phyloP scores from a whole-genome alignment of 2,113 vertebrate genomes.

The Ciconia boyciana region DNA sequence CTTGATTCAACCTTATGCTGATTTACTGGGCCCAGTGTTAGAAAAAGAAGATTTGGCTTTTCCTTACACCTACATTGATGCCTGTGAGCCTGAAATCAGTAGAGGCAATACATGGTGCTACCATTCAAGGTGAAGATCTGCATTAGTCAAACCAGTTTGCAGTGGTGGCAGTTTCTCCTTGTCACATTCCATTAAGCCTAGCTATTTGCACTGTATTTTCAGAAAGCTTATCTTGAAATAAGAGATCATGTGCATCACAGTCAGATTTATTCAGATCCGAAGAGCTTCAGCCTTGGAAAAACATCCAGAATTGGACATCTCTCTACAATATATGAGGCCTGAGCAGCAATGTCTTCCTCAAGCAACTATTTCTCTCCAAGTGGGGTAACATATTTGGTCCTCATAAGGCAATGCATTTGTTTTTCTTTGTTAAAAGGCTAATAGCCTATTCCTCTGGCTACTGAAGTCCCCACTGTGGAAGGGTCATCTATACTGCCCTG shows the following conservation, averaged over 20 bases:
- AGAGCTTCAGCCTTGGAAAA: neutral
- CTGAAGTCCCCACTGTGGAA: neutral
- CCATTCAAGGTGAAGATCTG: neutral
- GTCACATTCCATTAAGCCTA: neutral
- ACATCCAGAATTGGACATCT: neutral
- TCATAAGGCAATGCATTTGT: neutral
- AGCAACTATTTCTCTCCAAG: neutral
- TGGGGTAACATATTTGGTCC: neutral
- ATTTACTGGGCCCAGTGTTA: neutral
- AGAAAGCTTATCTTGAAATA: neutral
- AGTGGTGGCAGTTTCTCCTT: neutral
- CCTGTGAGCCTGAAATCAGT: neutral
- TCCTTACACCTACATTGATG: neutral
- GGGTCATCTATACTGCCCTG: neutral
- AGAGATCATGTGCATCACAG: neutral
- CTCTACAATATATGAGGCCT: neutral
- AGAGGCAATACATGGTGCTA: neutral
- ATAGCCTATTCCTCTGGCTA: neutral
- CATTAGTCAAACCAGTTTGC: neutral
- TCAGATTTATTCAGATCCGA: neutral
- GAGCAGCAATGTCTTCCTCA: neutral
- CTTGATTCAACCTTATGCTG: rapidly evolving
- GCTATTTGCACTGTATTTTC: neutral
- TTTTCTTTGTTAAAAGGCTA: neutral
- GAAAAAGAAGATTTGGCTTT: neutral